These are phyloP conservation scores for Cervus canadensis DNA, from an alignment of 2,113 vertebrate species.

Conservation along the genomic window DNA sequence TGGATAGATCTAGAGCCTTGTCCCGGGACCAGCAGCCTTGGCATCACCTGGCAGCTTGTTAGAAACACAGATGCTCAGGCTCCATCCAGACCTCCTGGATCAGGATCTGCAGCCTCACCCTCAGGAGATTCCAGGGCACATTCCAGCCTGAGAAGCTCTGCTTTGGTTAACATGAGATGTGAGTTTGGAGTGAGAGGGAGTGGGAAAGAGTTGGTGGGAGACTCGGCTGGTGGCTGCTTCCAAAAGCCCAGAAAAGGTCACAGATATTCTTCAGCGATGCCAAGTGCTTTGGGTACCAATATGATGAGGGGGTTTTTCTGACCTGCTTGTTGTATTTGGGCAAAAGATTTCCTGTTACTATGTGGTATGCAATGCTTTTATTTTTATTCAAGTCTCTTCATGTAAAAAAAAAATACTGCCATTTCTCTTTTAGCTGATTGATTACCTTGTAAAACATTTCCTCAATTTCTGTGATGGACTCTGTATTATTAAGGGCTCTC, in stretches of 20 bases:
- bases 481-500: background rate
- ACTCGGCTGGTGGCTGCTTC: background rate
- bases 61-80: background rate
- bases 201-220: background rate
- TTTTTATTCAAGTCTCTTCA: background rate
- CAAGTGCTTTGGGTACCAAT: background rate
- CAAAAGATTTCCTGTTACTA: background rate
- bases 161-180: background rate
- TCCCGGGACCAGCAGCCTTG: background rate
- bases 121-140: background rate
- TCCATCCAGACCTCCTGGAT: background rate
- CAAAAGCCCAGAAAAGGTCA: background rate
- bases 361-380: background rate
- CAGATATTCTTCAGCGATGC: too few relatives aligned
- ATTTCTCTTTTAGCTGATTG: background rate
- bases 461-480: background rate
- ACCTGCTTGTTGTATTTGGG: background rate
- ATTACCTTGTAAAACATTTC: background rate
- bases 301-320: background rate
- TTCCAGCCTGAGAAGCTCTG: background rate
- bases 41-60: background rate
- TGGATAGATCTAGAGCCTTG: background rate
- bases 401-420: background rate
- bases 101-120: background rate
- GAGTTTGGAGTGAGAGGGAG: background rate